Base-by-base conservation (phyloP, 2,113 vertebrate species). In the Rhinoderma darwinii region DNA sequence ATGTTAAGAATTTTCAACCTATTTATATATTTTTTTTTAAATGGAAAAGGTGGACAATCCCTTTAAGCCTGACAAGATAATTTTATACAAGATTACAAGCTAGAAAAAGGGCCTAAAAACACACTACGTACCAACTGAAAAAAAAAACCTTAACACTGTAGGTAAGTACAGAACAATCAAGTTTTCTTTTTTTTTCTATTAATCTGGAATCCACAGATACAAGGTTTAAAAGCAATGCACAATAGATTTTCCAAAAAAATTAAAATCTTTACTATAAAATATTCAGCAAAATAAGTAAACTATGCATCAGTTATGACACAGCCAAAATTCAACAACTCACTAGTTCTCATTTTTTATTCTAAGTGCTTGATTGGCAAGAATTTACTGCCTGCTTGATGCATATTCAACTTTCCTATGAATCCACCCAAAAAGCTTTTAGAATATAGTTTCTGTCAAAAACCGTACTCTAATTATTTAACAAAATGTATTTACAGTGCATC, bases 341-440 rank as follows among this genome's bases (percentile, higher is more conserved):
- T 27, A 22, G 11, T 35, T 18, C 41, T 35, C 44, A 50, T 75
- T 84, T 37, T 39, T 56, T 84, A 27, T 84, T 5, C 70, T 75
- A 75, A 84, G 68, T 84, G 68, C 22, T 15, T 75, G 70, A 35
- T 27, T 61, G 83, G 83, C 70, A 84, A 73, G 68, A 75, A 59
- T 84, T 43, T 84, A 73, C 70, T 74, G 72, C 73, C 56, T 75
- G 83, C 83, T 59, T 74, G 75, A 74, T 84, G 15, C 50, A 75
- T 74, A 84, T 84, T 84, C 68, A 56, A 74, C 75, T 54, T 74
- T 75, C 15, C n/a, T 43, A n/a, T 18, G 10, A 35, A 56, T 5
- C 20, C 50, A 84, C 68, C 70, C 83, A 41, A 84, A 84, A 84
- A 84, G 83, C 83, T 84, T 75, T 74, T 43, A 84, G 50, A 84